These are phyloP conservation scores for Dorcus parallelipipedus DNA, from an alignment of 2,888 invertebrate species.

Conservation along the genomic window DNA sequence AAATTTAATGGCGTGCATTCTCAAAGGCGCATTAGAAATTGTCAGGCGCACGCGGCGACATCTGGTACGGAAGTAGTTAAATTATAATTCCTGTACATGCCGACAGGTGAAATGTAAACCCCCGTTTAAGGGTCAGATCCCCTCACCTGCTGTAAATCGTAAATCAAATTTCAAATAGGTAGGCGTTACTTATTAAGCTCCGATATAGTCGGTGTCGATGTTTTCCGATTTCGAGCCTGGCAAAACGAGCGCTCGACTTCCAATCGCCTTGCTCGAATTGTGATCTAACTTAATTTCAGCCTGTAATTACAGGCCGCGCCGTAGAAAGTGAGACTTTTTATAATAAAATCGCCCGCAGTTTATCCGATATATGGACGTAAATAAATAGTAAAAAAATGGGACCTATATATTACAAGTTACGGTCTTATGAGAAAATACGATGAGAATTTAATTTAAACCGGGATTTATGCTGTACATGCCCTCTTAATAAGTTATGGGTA, in stretches of 20 bases:
- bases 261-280: constrained; percentile 15
- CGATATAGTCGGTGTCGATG: background rate
- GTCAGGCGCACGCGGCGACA: constrained; percentile 25
- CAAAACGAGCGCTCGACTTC: background rate
- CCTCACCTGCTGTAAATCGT: constrained; percentile 35
- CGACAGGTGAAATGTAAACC: constrained; percentile 28
- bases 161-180: constrained; percentile 44
- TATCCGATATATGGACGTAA: constrained; percentile 21
- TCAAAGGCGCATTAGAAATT: background rate
- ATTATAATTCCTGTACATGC: constrained; percentile 31
- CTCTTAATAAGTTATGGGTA: background rate
- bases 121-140: constrained; percentile 23
- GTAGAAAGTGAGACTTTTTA: constrained; percentile 35
- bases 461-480: constrained; percentile 27
- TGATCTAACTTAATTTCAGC: constrained; percentile 21
- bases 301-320: constrained; percentile 30
- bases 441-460: constrained; percentile 33
- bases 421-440: constrained; percentile 27
- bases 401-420: constrained; percentile 5
- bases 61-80: constrained; percentile 34
- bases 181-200: constrained; percentile 40
- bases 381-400: constrained; percentile 24
- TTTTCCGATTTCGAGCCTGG: background rate
- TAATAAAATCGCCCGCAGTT: constrained; percentile 25
- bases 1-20: background rate